Evolutionary conservation across 1,140 invertebrate species (phyloP).

Genomic region (Saxidomus purpurata): DNA sequence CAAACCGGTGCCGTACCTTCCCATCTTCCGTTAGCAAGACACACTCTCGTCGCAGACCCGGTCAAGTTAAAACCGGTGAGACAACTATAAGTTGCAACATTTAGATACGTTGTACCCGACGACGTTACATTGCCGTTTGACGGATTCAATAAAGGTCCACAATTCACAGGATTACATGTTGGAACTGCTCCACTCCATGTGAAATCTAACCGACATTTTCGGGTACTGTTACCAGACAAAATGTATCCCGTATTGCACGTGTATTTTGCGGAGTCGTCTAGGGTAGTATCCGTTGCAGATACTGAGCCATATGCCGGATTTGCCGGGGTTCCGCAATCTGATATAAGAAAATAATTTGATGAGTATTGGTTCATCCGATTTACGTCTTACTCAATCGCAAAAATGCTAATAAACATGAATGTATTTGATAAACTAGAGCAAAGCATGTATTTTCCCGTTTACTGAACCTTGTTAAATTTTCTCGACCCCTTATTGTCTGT

Average conservation of each 20-base stretch:
- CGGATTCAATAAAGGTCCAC: not conserved
- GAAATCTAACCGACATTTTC: not conserved
- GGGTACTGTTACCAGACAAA: not conserved
- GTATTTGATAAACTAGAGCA: too few relatives aligned
- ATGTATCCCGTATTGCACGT: not conserved
- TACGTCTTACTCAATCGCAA: too few relatives aligned
- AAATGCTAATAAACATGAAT: too few relatives aligned
- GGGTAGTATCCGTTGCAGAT: not conserved
- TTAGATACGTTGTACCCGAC: not conserved
- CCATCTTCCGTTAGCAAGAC: not conserved
- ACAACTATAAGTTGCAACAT: not conserved
- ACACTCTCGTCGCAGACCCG: too few relatives aligned
- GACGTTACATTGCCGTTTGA: not conserved
- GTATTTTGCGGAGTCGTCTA: not conserved
- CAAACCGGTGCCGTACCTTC: not conserved
- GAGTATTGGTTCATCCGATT: too few relatives aligned
- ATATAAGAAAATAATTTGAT: not conserved
- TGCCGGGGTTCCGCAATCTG: not conserved
- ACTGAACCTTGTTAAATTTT: too few relatives aligned
- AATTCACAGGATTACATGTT: not conserved
- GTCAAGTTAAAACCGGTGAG: not conserved
- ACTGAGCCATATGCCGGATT: not conserved
- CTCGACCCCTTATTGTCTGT: too few relatives aligned
- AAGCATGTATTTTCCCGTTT: too few relatives aligned
- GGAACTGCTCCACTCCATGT: not conserved